Evolutionary conservation across 2,797 vertebrate genomes (phyloP).

Genomic region (Loris lydekkerianus): DNA sequence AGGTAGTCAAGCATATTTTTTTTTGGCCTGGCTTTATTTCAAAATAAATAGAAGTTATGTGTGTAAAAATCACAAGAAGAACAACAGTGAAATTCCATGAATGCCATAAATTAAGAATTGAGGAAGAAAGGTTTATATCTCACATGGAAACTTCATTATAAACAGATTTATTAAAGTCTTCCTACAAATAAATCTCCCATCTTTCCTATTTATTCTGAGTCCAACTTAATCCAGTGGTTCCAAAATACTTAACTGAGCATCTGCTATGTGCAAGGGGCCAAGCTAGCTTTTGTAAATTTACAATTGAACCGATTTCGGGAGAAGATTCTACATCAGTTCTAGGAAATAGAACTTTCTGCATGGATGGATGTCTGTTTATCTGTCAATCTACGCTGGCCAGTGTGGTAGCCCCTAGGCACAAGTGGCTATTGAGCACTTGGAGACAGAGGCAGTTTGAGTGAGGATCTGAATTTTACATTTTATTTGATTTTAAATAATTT

Average conservation of each 20-base stretch:
- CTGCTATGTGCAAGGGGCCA: not conserved
- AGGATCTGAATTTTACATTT: not conserved
- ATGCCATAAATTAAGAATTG: not conserved
- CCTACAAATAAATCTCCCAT: not conserved
- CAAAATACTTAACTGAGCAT: not conserved
- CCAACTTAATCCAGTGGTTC: not conserved
- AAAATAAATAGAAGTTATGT: slow-evolving; percentile 34
- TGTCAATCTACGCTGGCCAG: not conserved
- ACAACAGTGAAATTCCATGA: not conserved
- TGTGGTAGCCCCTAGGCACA: not conserved
- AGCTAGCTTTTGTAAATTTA: not conserved
- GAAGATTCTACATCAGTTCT: not conserved
- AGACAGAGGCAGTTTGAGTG: not conserved
- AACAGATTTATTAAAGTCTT: slow-evolving; percentile 43
- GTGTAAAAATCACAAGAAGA: not conserved
- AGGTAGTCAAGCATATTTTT: not conserved
- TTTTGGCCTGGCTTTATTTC: not conserved
- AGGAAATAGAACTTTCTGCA: not conserved
- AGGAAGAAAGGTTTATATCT: slow-evolving; percentile 23
- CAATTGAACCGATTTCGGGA: not conserved
- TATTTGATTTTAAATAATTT: not conserved
- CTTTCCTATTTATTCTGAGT: slow-evolving; percentile 22
- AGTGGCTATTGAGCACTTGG: not conserved
- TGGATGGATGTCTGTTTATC: no score
- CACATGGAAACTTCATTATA: not conserved